Conservation (phyloP, 2,113 vertebrate genomes). For the Gobius niger region DNA sequence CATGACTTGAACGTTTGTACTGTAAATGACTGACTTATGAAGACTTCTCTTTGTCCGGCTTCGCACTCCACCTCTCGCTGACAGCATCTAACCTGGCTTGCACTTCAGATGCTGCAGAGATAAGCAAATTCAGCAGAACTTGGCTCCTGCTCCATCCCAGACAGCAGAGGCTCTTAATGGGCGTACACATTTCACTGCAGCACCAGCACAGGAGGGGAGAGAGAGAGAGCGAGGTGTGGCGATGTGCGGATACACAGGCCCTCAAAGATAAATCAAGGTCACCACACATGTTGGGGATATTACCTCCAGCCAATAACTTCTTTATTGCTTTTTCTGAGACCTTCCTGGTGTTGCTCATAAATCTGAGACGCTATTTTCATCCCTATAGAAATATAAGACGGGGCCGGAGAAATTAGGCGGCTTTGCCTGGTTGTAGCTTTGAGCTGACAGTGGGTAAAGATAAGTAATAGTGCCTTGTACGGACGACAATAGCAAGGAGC, state of each 20-base stretch:
- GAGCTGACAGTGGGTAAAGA: constrained; percentile 23
- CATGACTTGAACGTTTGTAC: too few species aligned
- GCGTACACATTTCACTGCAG: constrained; percentile 68
- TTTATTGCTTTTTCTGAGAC: constrained; percentile 75
- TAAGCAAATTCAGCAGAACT: constrained; percentile 57
- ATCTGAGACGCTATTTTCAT: constrained; percentile 64
- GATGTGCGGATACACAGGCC: constrained; percentile 62
- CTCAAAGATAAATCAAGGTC: constrained; percentile 73
- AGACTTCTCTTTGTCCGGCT: constrained; percentile 9
- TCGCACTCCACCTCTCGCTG: constrained; percentile 27
- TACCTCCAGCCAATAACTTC: constrained; percentile 73
- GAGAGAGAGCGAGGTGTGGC: constrained; percentile 48
- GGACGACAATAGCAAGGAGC: neutral
- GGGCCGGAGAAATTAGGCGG: constrained; percentile 18
- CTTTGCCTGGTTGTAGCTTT: constrained; percentile 17
- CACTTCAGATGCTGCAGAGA: constrained; percentile 52
- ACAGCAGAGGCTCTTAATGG: constrained; percentile 63
- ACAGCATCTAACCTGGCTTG: constrained; percentile 42
- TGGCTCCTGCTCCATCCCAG: constrained; percentile 47
- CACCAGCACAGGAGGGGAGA: constrained; percentile 67
- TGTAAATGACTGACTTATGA: too few species aligned
- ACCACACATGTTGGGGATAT: constrained; percentile 65
- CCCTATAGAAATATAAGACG: constrained; percentile 45
- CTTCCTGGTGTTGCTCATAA: constrained; percentile 62
- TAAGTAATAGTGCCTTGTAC: constrained; percentile 3